Evolutionary conservation across 2,888 invertebrate species (phyloP).

Genomic region (Nymphalis polychloros): DNA sequence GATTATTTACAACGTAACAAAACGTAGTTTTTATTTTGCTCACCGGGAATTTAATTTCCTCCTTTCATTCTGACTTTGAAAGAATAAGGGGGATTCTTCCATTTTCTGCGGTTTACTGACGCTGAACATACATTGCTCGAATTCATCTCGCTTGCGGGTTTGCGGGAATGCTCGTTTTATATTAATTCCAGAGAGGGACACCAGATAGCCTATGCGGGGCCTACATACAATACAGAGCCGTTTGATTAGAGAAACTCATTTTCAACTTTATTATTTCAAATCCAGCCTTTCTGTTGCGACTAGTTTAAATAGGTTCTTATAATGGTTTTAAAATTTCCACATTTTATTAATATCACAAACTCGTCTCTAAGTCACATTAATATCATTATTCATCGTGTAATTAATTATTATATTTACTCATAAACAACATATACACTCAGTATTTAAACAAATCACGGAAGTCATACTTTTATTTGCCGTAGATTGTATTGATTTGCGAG

Average conservation of each 20-base stretch:
- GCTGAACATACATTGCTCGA: slow-evolving; percentile 15
- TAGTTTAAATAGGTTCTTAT: too few relatives aligned
- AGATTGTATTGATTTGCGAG: too few relatives aligned
- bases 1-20: neutral
- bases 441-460: too few relatives aligned
- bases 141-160: slow-evolving; percentile 21
- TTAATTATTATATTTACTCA: too few relatives aligned
- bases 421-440: too few relatives aligned
- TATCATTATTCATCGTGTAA: too few relatives aligned
- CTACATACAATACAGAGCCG: slow-evolving; percentile 1
- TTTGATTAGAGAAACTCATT: slow-evolving; percentile 4
- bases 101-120: slow-evolving; percentile 13
- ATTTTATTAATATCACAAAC: too few relatives aligned
- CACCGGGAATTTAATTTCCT: slow-evolving; percentile 40
- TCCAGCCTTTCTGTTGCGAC: neutral
- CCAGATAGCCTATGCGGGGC: slow-evolving; percentile 2
- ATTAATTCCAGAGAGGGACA: slow-evolving; percentile 15
- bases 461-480: too few relatives aligned
- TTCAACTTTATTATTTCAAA: neutral
- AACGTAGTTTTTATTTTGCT: neutral
- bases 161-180: slow-evolving; percentile 15
- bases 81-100: slow-evolving; percentile 17
- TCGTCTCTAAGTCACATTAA: too few relatives aligned
- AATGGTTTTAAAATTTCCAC: too few relatives aligned
- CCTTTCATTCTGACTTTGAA: slow-evolving; percentile 41